Base-by-base conservation (phyloP, 2,797 vertebrate genomes). In the Schizothorax lantsangensis region DNA sequence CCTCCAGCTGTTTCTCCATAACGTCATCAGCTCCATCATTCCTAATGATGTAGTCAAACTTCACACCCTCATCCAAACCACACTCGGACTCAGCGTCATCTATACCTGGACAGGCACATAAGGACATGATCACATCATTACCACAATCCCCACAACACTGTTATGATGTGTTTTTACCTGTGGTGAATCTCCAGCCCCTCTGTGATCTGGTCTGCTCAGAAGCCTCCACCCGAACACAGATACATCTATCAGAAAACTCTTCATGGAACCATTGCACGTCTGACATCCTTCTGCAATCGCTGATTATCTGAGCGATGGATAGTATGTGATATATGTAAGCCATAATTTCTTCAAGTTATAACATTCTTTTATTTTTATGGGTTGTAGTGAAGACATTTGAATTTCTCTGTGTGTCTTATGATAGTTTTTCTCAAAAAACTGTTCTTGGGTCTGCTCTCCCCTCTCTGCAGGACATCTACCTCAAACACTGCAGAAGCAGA, bases 61-160 rank as follows among this genome's bases (percentile, higher is more conserved):
- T 10, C 82, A 96, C 92, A 0, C 95, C 94, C 0, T 93, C 84
- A 91, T 99, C 98, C 94, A 99, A 91, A n/a, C 96, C 97, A 0
- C 98, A 99, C 88, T 99, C 98, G 0, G 98, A 99, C 87, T 98
- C 97, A 0, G 94, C 93, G 0, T 98, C 96, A 0, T 98, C 98
- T 38, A 98, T 94, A 26, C 97, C 97, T 99, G 92, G 2, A 36
- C 5, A 45, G 30, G 17, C 2, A 17, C 21, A 66, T 2, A 7
- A 30, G 5, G 26, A 66, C 64, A 68, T 15, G 69, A 23, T 30
- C 14, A 30, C 68, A 40, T 14, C 14, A 57, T 81, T 19, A 36
- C 30, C 64, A 33, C 14, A 36, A 33, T 33, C 30, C 26, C 5
- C 5, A 26, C 3, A 47, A 15, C 79, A 66, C 23, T 26, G 0